Base-by-base conservation (phyloP, 2,113 vertebrate species). In the Heloderma charlesbogerti region DNA sequence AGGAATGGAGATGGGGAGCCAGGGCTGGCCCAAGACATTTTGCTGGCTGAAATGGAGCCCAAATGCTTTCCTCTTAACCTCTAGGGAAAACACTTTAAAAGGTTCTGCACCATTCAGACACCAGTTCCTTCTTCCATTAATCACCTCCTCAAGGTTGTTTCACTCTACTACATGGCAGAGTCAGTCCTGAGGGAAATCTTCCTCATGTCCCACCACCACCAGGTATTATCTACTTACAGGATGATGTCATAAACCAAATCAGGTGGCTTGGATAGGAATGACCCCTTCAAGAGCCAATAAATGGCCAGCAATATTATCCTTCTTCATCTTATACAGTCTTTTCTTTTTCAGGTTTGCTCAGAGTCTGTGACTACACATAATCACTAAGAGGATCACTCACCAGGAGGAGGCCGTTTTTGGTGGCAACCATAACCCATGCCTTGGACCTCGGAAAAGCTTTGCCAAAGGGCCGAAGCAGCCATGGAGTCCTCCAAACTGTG, bases 281-380 rank as follows among this genome's bases (percentile, higher is more conserved):
- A 84, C 90, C 90, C 92, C 93, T 79, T 71, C 84, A n/a, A 31
- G 81, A 94, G 86, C 81, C 93, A 88, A 84, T 90, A 78, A 60
- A 43, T n/a, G 0, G 0, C 13, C 48, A 85, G 20, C 22, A 2
- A 79, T 57, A 31, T 92, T 81, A 37, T 60, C 4, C 31, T 57
- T 5, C 63, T 27, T 16, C 72, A 86, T 45, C 15, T 72, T 91
- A 82, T 4, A 0, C 6, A 40, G 40, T 80, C 29, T 80, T 78
- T 66, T 79, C 54, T 80, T 45, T 45, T 54, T 34, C 43, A 48
- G 10, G 2, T 48, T 48, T 86, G 16, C 66, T 31, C 43, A 71
- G 8, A 1, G 4, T 31, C 3, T 71, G 43, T 71, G 63, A 20
- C 7, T 86, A 25, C 18, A 69, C 45, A 69, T 48, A 13, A 86